Conservation (phyloP, 2,888 invertebrate genomes). For the Megalurothrips usitatus region DNA sequence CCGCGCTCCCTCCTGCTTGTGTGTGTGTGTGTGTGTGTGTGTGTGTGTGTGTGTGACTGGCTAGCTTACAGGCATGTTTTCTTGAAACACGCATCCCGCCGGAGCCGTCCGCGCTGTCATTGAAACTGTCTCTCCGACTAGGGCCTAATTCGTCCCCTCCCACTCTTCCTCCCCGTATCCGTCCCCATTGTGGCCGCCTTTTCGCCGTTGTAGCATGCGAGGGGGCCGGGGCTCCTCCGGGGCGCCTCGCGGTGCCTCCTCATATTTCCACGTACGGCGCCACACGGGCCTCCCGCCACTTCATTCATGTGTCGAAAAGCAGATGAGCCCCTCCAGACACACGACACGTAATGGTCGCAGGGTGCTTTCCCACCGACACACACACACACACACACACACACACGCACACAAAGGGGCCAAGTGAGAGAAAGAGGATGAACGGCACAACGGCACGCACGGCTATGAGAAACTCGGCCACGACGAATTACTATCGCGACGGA, state of each 20-base stretch:
- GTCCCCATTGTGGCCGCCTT: neutral
- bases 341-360: too few relatives aligned
- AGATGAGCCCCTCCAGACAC: neutral
- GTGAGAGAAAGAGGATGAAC: too few relatives aligned
- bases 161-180: neutral
- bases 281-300: neutral
- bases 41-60: neutral
- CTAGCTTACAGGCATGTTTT: neutral
- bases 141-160: neutral
- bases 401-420: too few relatives aligned
- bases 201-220: neutral
- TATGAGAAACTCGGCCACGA: too few relatives aligned
- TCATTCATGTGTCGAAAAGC: conserved; percentile 11
- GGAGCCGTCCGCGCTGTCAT: neutral
- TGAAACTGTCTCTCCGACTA: neutral
- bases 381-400: too few relatives aligned
- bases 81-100: neutral
- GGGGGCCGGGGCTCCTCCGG: neutral
- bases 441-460: too few relatives aligned
- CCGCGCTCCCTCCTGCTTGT: neutral
- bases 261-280: too few relatives aligned
- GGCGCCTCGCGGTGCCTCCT: too few relatives aligned
- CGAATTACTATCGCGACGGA: too few relatives aligned
- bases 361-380: too few relatives aligned
- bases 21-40: neutral